Percentiles rank a stretch among this genome's conserved stretches.
These are phyloP conservation scores for Thecophora atra DNA, from an alignment of 2,888 invertebrate species.

Conservation along the genomic window DNA sequence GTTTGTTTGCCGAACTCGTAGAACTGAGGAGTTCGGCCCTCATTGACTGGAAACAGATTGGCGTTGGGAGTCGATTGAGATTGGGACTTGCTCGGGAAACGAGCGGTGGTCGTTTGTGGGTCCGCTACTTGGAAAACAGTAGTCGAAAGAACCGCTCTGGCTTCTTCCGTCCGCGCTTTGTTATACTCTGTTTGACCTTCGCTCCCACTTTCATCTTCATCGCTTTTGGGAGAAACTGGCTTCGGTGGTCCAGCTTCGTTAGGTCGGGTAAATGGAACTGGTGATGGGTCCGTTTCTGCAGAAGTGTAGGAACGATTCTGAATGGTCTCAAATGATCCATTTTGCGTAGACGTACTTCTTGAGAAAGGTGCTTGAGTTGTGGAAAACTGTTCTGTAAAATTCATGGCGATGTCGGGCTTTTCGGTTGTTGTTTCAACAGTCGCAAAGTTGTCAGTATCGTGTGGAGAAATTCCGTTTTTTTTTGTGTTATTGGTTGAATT, in stretches of 20 bases:
- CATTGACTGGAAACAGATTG: neutral
- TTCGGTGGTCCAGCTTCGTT: slow-evolving; percentile 60
- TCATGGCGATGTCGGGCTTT: neutral
- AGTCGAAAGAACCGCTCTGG: slow-evolving; percentile 39
- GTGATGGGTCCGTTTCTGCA: slow-evolving; percentile 39
- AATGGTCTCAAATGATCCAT: slow-evolving; percentile 63
- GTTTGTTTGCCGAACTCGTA: slow-evolving; percentile 45
- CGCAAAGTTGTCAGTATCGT: neutral
- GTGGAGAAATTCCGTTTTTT: no score
- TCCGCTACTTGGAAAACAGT: slow-evolving; percentile 58
- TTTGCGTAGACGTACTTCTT: slow-evolving; percentile 51
- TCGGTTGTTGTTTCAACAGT: neutral
- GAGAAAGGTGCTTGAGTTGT: neutral
- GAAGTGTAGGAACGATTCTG: slow-evolving; percentile 56
- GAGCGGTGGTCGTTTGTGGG: slow-evolving; percentile 49
- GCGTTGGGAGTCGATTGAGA: slow-evolving; percentile 31
- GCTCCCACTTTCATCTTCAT: slow-evolving; percentile 3
- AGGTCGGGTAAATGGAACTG: slow-evolving; percentile 47
- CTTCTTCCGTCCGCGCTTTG: neutral
- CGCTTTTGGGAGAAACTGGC: slow-evolving; percentile 44
- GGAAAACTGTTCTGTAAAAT: neutral
- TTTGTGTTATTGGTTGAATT: no score
- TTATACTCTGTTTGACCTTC: slow-evolving; percentile 27
- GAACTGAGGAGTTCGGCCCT: neutral
- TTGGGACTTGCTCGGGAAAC: slow-evolving; percentile 42